These are phyloP conservation scores for Erebia palarica DNA, from an alignment of 2,888 invertebrate genomes.

Conservation along the genomic window DNA sequence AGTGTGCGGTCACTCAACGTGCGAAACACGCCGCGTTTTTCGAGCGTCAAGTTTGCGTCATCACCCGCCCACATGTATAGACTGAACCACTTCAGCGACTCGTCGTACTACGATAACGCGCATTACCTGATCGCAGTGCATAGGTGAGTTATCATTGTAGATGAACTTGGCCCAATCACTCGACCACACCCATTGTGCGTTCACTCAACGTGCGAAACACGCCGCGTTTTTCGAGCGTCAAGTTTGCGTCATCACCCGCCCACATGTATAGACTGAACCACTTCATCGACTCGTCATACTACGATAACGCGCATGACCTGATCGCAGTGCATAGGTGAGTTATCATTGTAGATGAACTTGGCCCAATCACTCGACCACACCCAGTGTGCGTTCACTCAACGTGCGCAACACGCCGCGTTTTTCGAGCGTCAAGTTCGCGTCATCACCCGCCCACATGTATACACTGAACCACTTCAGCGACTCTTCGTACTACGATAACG, in stretches of 20 bases:
- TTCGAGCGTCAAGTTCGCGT: slow-evolving; percentile 53
- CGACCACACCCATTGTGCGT: slow-evolving; percentile 24
- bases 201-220: slow-evolving; percentile 52
- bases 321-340: slow-evolving; percentile 87
- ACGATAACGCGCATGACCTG: slow-evolving; percentile 79
- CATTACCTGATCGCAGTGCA: slow-evolving; percentile 90
- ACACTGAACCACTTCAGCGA: slow-evolving; percentile 46
- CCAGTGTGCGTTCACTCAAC: slow-evolving; percentile 46
- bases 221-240: slow-evolving; percentile 42
- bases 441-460: slow-evolving; percentile 62
- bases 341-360: not conserved
- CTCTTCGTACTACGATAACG: slow-evolving; percentile 41
- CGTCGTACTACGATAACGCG: slow-evolving; percentile 46
- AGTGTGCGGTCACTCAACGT: slow-evolving; percentile 50
- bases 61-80: slow-evolving; percentile 61
- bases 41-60: slow-evolving; percentile 55
- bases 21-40: slow-evolving; percentile 40
- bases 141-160: slow-evolving; percentile 52
- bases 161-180: not conserved
- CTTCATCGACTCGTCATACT: slow-evolving; percentile 30
- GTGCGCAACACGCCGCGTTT: slow-evolving; percentile 45
- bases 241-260: slow-evolving; percentile 62
- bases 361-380: not conserved
- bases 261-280: slow-evolving; percentile 56
- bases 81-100: slow-evolving; percentile 45